Base-by-base conservation (phyloP, 1,140 invertebrate species). In the Brachionus rotundiformis region DNA sequence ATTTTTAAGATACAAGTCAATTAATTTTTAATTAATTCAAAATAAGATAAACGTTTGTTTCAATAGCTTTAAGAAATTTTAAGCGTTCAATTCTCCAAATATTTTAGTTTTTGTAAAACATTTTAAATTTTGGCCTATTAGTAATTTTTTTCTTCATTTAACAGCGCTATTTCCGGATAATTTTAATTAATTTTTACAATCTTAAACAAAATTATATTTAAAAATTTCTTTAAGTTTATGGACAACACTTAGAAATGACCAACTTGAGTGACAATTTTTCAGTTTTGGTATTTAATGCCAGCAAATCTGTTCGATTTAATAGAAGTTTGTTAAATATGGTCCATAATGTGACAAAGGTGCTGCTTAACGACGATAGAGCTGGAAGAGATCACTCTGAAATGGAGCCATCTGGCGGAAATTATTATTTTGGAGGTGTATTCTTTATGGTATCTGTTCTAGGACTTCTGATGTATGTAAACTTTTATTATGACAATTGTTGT, bases 401-500 rank as follows among this genome's bases (percentile, higher is more conserved):
- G 27, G 27, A 31, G 16, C n/a, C 27, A 2, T 3, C 7, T 59
- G 73, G 73, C n/a, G 44, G 33, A n/a, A 44, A 49, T 77, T 77
- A 77, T 59, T 77, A 77, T 49, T 39, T 31, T 47, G 73, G 44
- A 10, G 73, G 73, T 10, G 73, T 77, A 13, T 29, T 77, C 31
- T 77, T 77, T 31, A 77, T 77, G 73, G 31, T 23, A 10, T 49
- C 73, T 16, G 73, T 77, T 5, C 7, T 77, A n/a, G 73, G 73
- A 8, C 73, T 77, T 16, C 23, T 77, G 25, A 49, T 77, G 41
- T 77, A 77, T 47, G 73, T 77, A 11, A 77, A 77, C 49, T 59
- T 77, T 33, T 77, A 77, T 16, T 49, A 54, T 54, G 73, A 77
- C 47, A 77, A 77, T 23, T 77, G 73, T 19, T 77, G 27, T 59